Evolutionary conservation across 1,140 invertebrate species (phyloP), one percentile per base, ranked within the genome.

Genomic region (Propsilocerus akamusi): DNA sequence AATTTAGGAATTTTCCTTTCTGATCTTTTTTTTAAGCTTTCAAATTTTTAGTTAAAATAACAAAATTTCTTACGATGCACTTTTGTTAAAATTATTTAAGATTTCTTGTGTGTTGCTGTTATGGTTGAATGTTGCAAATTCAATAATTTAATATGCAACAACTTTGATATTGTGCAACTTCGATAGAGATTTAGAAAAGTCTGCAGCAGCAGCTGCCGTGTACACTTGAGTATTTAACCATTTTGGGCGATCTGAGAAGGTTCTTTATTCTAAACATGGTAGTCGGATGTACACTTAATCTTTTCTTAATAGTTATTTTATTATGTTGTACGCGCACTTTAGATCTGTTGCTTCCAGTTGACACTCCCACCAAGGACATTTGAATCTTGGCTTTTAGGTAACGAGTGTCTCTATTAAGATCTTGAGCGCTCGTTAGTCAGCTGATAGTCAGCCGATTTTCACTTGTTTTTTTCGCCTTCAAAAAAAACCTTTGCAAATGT

Each of bases 31-130:
- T 12, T 17, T 22, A 30, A 49, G 20, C 48, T 47, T 52, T 53
- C 46, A 53, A 51, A 55, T 48, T 24, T 37, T 22, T 12, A n/a
- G 41, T 51, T 41, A 37, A 34, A 48, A 46, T 25, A 53, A 24
- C 3, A 46, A 41, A 41, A 14, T 17, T 17, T 41, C 22, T 41
- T 41, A 41, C 34, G 34, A 41, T 41, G 34, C 34, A 41, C n/a
- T 30, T 30, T 30, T 3, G 2, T 30, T 3, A 30, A 2, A 30
- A 30, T 30, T 30, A 14, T 41, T 41, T 41, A 30, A 30, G 14
- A 30, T 30, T 30, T 30, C n/a, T n/a, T n/a, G n/a, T n/a, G n/a
- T n/a, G n/a, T n/a, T n/a, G n/a, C n/a, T n/a, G n/a, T n/a, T n/a
- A n/a, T n/a, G n/a, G n/a, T n/a, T n/a, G n/a, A n/a, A n/a, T 30